Base-by-base conservation (phyloP, 2,113 vertebrate species). In the Thunnus thynnus region DNA sequence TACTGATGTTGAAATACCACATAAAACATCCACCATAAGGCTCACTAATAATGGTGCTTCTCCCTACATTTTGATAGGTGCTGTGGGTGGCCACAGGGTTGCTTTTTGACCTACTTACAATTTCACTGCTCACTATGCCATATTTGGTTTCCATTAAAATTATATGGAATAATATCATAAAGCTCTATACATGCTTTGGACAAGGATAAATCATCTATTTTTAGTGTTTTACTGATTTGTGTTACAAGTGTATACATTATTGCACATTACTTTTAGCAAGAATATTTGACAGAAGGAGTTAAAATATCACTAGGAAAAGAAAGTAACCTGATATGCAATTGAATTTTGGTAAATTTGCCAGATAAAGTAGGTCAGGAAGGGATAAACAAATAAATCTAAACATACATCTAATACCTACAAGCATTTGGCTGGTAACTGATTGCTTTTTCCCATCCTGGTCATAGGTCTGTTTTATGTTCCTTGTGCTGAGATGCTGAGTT, bases 91-190 rank as follows among this genome's bases (percentile, higher is more conserved):
- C 6, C 17, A 44, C 13, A 63, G 44, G 30, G 18, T 54, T 78
- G 56, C 22, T 25, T 73, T 22, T 56, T 82, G 64, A 83, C 54
- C 47, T 57, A 73, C 56, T 65, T 80, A 41, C 57, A 76, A 4
- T 44, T 50, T 68, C 58, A 58, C 3, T 18, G 25, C 10, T 48
- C 50, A 10, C 52, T 41, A 3, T 48, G 10, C 6, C 17, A 41
- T 1, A 55, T 66, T 62, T 69, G 22, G 18, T 17, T 71, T 62
- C 13, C 41, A 57, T 12, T 62, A 36, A 18, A 50, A 66, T 56
- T 0, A 36, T 14, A 47, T 22, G 7, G 0, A 56, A 69, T n/a
- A 46, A 25, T 41, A 20, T 27, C 2, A n/a, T 50, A 56, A 22
- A 66, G 16, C 36, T 46, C 5, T 65, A 8, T 11, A 20, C 36